Evolutionary conservation across 1,140 invertebrate species (phyloP), one percentile per base, ranked within the genome.

Genomic region (Drosophila lacteicornis): DNA sequence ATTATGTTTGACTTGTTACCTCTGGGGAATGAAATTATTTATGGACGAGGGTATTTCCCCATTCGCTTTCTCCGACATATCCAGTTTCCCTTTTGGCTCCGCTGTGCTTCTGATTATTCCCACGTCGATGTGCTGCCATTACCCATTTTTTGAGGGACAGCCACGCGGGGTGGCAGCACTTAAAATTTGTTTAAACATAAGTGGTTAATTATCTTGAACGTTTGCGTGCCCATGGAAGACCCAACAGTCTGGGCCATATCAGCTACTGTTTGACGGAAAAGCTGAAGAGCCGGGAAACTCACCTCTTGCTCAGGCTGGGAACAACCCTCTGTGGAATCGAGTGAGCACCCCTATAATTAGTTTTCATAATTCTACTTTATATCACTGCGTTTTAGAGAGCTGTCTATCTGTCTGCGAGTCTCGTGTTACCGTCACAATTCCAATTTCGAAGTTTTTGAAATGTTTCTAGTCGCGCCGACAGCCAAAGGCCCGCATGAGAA

Each of bases 171-270:
- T 22, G 30, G 45, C 50, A 71, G 67, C 81, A 90, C 81, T 84
- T 90, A 90, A 88, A 81, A 88, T 81, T 88, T 90, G 79, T 88
- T 88, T 88, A 90, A 88, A 81, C 84, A 84, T 84, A 88, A 88
- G 84, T 88, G 84, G 80, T 90, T 88, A 88, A 88, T 90, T 90
- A 85, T 88, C 77, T 83, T 84, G 73, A 88, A 84, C 77, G 85
- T 56, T 90, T 84, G 84, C 80, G 69, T 88, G 80, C 71, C 84
- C 69, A 15, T 60, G 58, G 40, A 67, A 62, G 46, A 55, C 49
- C 71, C 49, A 58, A 17, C 12, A 56, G 36, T 56, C 61, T 67
- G 40, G 62, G 62, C 47, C 66, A 38, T 17, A 51, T 68, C 62
- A 65, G 62, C 80, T 57, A 69, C 77, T 70, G 57, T 63, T 46